Evolutionary conservation across 2,113 vertebrate species (phyloP), one percentile per base, ranked within the genome.

Genomic region (Zosterops pallidus): DNA sequence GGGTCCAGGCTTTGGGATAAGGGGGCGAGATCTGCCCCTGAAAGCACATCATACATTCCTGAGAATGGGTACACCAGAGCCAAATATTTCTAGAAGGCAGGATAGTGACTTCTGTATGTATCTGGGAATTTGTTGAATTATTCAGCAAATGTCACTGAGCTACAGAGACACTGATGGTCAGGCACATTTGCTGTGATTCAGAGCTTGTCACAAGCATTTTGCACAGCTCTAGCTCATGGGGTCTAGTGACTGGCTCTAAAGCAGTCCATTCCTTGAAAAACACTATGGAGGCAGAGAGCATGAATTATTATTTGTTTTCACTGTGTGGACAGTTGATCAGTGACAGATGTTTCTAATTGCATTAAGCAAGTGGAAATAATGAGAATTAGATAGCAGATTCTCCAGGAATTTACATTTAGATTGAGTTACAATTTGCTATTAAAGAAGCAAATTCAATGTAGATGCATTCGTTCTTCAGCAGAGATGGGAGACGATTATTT

Each of bases 301-400:
- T 88, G 89, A 95, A 46, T 91, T 94, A 86, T 94, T 91, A 70
- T 95, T 96, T 97, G 91, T 95, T 94, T 96, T 94, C 82, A 56
- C 84, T 68, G 53, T 63, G 88, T 82, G 94, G 95, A 95, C 93
- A 94, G 93, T 94, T 97, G 96, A 97, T 94, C 94, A 89, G 94
- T 96, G 93, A 92, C 96, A 97, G 95, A 97, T 97, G 96, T 89
- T 95, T 95, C 88, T 96, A 97, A 97, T 96, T 95, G 88, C 90
- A 96, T 95, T 96, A 96, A 96, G 96, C 94, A 95, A 97, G 95
- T 96, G 94, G 95, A 96, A 96, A 97, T 97, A 96, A 97, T 96
- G 95, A 96, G 94, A 96, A 96, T 92, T 96, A 96, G 94, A 93
- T 84, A 96, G 83, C 81, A 93, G 88, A 96, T 92, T 96, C 94